Evolutionary conservation across 2,797 vertebrate species (phyloP).

Genomic region (Hydrocynus forskahlii): DNA sequence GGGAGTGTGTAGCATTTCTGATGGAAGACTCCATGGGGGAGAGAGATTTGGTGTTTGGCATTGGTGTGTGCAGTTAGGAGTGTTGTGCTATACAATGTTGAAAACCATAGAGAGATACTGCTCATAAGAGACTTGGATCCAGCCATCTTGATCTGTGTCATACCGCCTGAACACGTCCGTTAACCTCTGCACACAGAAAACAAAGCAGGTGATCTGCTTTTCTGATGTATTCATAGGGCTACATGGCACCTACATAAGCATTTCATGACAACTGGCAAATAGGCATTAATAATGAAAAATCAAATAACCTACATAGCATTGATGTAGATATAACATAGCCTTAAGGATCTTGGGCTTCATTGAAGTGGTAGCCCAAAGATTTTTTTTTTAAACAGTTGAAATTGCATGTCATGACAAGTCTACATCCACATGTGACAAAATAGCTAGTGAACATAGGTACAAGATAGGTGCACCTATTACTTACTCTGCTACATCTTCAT

Average conservation of each 20-base stretch:
- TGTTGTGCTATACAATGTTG: slow-evolving; percentile 86
- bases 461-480: neutral
- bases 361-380: no score
- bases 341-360: no score
- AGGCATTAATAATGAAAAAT: no score
- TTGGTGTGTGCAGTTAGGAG: slow-evolving; percentile 68
- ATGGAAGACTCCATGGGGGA: slow-evolving; percentile 57
- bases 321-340: no score
- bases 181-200: slow-evolving; percentile 82
- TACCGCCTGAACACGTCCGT: slow-evolving; percentile 95
- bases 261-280: no score
- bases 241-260: no score
- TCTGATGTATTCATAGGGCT: neutral
- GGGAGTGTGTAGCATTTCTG: slow-evolving; percentile 60
- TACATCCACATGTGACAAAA: no score
- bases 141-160: slow-evolving; percentile 97
- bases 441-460: neutral
- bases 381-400: no score
- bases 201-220: neutral
- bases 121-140: slow-evolving; percentile 99
- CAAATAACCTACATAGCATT: no score
- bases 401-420: no score
- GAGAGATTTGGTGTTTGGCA: slow-evolving; percentile 76
- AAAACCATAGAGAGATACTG: slow-evolving; percentile 99
- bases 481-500: neutral